Evolutionary conservation across 2,797 vertebrate species (phyloP).

Genomic region (Danio aesculapii): DNA sequence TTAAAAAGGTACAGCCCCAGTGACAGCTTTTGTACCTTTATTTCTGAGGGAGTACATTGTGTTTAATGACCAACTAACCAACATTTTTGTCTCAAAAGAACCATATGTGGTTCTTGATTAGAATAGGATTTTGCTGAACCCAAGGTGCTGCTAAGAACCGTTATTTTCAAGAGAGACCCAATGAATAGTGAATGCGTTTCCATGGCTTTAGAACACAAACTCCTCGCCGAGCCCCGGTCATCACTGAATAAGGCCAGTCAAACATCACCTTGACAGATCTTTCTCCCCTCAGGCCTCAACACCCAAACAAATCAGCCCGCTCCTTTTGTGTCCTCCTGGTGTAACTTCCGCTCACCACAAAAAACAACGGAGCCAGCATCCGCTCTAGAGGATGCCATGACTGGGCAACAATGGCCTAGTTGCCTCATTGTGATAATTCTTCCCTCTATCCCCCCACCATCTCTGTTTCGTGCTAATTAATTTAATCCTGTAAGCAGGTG

Average conservation of each 20-base stretch:
- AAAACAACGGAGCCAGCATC: conserved; percentile 47
- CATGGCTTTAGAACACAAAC: conserved; percentile 6
- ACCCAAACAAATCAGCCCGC: conserved; percentile 63
- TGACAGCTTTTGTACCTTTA: too few relatives aligned
- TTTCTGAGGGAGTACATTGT: too few relatives aligned
- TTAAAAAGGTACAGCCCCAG: too few relatives aligned
- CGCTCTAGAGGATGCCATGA: conserved; percentile 53
- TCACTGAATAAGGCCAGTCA: conserved; percentile 40
- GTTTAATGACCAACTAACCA: neutral
- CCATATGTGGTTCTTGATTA: neutral
- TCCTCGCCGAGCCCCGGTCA: conserved; percentile 17
- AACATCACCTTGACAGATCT: conserved; percentile 46
- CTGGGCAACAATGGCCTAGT: conserved; percentile 61
- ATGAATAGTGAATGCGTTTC: conserved; percentile 30
- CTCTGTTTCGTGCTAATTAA: conserved; percentile 85
- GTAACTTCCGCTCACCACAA: conserved; percentile 50
- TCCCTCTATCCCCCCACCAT: conserved; percentile 68
- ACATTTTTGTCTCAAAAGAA: neutral
- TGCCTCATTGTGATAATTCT: conserved; percentile 68
- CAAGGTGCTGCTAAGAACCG: neutral
- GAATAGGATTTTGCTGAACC: neutral
- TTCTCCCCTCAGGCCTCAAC: conserved; percentile 49
- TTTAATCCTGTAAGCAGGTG: conserved; percentile 89
- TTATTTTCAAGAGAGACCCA: conserved; percentile 16
- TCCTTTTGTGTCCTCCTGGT: conserved; percentile 57